Evolutionary conservation across 1,140 invertebrate genomes (phyloP), one percentile per base, ranked within the genome.

Genomic region (Propsilocerus akamusi): DNA sequence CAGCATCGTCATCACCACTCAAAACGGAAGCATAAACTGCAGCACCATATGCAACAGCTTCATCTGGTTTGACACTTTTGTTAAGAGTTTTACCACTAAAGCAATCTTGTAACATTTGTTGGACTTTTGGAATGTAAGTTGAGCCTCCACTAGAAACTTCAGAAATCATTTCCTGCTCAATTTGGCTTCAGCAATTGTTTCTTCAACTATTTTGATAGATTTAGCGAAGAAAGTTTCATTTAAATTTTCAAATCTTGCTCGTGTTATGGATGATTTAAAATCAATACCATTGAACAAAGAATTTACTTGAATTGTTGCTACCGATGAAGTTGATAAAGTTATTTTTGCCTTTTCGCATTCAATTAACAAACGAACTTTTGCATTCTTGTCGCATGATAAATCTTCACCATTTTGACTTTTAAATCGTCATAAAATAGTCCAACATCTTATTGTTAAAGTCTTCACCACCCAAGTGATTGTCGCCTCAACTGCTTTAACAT

Each of bases 261-360:
- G 74, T 51, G 94, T 97, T 14, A 97, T 72, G 10, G 89, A 93
- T 68, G 97, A 93, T 8, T 86, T 91, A 77, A 98, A 97, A 60
- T 98, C 93, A 61, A 95, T 89, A n/a, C 93, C 91, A 60, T 98
- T 92, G 60, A 86, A 95, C 75, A 97, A 85, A 17, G 89, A 93
- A 72, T 98, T 94, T 63, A 98, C 95, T 74, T 97, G 93, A 62
- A 4, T 11, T 37, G 5, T 37, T 12, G 32, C 32, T 4, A 12
- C n/a, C 12, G 28, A 30, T 30, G 28, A 20, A 37, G 3, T 4
- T 20, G 5, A 14, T 5, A 20, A 12, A 12, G 4, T 37, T n/a
- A 8, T 30, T n/a, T 30, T 30, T n/a, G n/a, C n/a, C n/a, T n/a
- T n/a, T n/a, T n/a, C n/a, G n/a, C n/a, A n/a, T n/a, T n/a, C n/a